Evolutionary conservation across 2,888 invertebrate genomes (phyloP).

Genomic region (Dryocosmus kuriphilus): DNA sequence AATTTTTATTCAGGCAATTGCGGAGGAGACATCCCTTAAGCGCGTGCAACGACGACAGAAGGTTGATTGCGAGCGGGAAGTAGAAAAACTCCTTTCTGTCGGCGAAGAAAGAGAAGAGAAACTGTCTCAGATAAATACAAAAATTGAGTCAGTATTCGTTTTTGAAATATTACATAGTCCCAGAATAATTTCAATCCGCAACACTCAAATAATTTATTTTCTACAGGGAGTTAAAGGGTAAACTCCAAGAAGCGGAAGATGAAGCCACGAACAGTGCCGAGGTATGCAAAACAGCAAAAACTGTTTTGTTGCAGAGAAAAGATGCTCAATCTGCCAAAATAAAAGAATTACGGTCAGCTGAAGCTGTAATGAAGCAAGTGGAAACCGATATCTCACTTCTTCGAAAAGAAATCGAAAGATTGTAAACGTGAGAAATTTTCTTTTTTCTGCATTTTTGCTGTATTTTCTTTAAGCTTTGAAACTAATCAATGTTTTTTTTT

Average conservation of each 20-base stretch:
- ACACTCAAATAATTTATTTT: constrained; percentile 32
- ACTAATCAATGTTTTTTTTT: constrained; percentile 37
- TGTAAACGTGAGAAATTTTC: constrained; percentile 69
- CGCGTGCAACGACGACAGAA: constrained; percentile 75
- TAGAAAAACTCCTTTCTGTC: constrained; percentile 57
- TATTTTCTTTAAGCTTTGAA: constrained; percentile 23
- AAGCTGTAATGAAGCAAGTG: constrained; percentile 67
- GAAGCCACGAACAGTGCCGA: constrained; percentile 56
- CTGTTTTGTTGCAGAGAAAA: constrained; percentile 53
- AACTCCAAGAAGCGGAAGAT: constrained; percentile 58
- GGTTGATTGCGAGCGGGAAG: constrained; percentile 72
- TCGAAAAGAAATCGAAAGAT: constrained; percentile 66
- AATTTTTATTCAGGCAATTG: constrained; percentile 51
- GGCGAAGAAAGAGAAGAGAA: constrained; percentile 61
- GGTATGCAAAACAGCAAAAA: constrained; percentile 55
- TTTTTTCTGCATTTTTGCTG: neutral
- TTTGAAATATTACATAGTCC: constrained; percentile 40
- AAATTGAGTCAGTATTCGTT: constrained; percentile 77
- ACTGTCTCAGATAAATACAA: constrained; percentile 63
- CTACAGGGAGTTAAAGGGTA: constrained; percentile 56
- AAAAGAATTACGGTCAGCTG: constrained; percentile 56
- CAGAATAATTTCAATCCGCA: neutral
- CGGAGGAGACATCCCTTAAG: constrained; percentile 72
- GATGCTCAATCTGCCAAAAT: constrained; percentile 57
- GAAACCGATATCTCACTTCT: constrained; percentile 71